Evolutionary conservation across 2,888 invertebrate genomes (phyloP).

Genomic region (Teinopalpus imperialis): DNA sequence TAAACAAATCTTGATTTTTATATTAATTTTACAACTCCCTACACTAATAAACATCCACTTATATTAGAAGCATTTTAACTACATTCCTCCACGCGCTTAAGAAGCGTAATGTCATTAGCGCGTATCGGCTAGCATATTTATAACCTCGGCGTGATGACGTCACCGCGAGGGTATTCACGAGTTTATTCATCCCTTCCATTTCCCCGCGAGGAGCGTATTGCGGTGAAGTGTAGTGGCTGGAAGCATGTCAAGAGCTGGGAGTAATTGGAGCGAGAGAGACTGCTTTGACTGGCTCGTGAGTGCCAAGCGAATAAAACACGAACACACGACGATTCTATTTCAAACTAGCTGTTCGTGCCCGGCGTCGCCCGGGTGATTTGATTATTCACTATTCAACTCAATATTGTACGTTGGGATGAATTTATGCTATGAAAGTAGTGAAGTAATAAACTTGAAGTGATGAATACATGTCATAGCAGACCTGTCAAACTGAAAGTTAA

Average conservation of each 20-base stretch:
- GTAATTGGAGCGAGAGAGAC: constrained; percentile 35
- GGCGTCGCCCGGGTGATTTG: too few species aligned
- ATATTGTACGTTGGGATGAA: too few species aligned
- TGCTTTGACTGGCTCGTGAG: constrained; percentile 23
- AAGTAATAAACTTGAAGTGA: too few species aligned
- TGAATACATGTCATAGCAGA: too few species aligned
- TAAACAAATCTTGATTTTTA: too few species aligned
- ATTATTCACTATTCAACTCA: too few species aligned
- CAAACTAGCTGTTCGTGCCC: too few species aligned
- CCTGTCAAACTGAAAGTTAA: too few species aligned
- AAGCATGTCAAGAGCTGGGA: constrained; percentile 37
- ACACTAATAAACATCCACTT: neutral
- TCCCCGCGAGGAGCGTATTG: constrained; percentile 24
- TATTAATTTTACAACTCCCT: too few species aligned
- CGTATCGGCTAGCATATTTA: neutral
- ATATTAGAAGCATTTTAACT: neutral
- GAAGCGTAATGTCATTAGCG: constrained; percentile 2
- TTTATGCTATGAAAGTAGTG: too few species aligned
- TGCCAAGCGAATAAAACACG: neutral
- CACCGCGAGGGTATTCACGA: constrained; percentile 1
- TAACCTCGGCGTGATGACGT: constrained; percentile 6
- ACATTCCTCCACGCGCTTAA: neutral
- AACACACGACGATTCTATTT: neutral
- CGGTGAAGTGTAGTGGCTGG: constrained; percentile 29
- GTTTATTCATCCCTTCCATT: constrained; percentile 16